Conservation (phyloP, 2,888 invertebrate species). For the Cantharis lateralis region DNA sequence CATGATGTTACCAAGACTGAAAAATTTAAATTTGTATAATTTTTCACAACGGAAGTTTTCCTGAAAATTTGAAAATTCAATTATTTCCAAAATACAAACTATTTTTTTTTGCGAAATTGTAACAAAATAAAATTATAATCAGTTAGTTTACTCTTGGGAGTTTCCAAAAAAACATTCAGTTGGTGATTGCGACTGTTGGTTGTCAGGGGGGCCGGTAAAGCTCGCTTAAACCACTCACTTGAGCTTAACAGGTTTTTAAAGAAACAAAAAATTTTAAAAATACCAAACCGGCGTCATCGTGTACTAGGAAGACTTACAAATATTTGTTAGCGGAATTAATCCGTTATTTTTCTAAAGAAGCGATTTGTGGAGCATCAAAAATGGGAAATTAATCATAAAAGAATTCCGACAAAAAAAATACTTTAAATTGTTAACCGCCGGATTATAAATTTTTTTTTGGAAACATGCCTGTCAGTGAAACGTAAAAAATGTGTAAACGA, state of each 20-base stretch:
- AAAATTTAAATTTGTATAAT: no score
- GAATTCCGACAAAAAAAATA: not conserved
- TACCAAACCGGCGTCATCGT: not conserved
- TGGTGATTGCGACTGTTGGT: no score
- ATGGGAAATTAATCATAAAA: not conserved
- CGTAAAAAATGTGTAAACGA: not conserved
- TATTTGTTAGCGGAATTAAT: not conserved
- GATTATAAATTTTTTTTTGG: not conserved
- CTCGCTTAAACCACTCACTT: not conserved
- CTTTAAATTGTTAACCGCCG: not conserved
- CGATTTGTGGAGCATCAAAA: not conserved
- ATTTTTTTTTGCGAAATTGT: no score
- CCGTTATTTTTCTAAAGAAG: not conserved
- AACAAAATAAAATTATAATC: no score
- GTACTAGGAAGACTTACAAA: not conserved
- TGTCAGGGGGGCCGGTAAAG: not conserved
- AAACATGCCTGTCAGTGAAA: not conserved
- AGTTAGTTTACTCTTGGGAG: no score
- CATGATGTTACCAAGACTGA: no score
- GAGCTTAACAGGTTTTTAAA: not conserved
- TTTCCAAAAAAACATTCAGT: no score
- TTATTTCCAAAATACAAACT: no score
- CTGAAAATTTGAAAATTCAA: no score
- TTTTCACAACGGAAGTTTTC: no score
- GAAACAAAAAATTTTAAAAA: not conserved